Evolutionary conservation across 2,888 invertebrate genomes (phyloP), one percentile per base, ranked within the genome.

Genomic region (Drosophila nr. perissopoda): DNA sequence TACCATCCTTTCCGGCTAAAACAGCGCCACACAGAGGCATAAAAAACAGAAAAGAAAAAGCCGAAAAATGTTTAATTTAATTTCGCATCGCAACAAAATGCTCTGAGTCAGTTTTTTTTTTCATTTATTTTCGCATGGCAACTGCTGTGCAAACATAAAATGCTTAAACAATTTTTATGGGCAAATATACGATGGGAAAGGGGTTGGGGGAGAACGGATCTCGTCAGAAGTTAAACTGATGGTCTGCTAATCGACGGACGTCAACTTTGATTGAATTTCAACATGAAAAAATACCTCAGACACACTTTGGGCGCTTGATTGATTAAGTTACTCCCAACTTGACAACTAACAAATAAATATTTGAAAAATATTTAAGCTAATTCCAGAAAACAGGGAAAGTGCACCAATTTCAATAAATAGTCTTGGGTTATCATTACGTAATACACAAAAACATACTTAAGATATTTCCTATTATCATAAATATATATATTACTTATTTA

Each of bases 91-190:
- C 69, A 66, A 78, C 81, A 83, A 88, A 79, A 52, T 56, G 49
- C 54, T 59, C 46, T 57, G 63, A 74, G 75, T 46, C 46, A 27
- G 29, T 59, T 56, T 58, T 58, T 42, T 31, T 29, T 48, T 57
- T 42, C 18, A 36, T 61, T 42, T 38, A 21, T 42, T 62, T 54
- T 56, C 58, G 58, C 58, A 49, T 77, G 90, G 85, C 83, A 79
- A 86, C 85, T 85, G 85, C 90, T 86, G 85, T 72, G 81, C 86
- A 65, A 86, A 86, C 85, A 86, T 86, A 82, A 91, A 91, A 89
- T 82, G 90, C 77, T 91, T 91, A 83, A 91, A 91, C 80, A 72
- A 91, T 85, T 89, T 89, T 70, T 76, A 88, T 88, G 81, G 83
- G 81, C 76, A 88, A 82, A 88, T 70, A 78, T 78, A 0, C 2